Percentiles rank a stretch among this genome's conserved stretches.
Evolutionary conservation across 30 jellyfish, hydroid and myxozoan genomes (phyloP).

Genomic region (Aurelia sp.): DNA sequence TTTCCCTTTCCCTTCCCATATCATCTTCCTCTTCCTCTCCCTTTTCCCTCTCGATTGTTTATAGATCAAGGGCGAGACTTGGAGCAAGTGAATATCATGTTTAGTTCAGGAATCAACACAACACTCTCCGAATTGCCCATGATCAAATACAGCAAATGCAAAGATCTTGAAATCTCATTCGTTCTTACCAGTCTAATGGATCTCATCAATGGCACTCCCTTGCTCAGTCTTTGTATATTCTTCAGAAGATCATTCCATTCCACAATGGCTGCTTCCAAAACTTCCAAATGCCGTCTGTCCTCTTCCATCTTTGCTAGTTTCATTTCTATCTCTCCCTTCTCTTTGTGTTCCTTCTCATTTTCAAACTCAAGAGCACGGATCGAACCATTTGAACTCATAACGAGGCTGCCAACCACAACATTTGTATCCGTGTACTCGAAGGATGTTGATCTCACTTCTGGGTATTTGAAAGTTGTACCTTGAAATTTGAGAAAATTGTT

Average conservation of each 20-base stretch:
- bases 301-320: constrained; percentile 39
- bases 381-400: constrained; percentile 32
- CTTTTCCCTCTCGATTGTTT: too few relatives aligned
- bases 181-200: constrained; percentile 52
- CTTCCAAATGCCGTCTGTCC: constrained; percentile 53
- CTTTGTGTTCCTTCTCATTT: constrained; percentile 25
- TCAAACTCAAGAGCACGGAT: constrained; percentile 48
- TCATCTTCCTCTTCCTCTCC: too few relatives aligned
- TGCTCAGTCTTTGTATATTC: constrained; percentile 57
- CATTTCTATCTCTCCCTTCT: constrained; percentile 19
- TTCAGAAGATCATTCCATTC: constrained; percentile 45
- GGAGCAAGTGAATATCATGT: too few relatives aligned
- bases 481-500: too few relatives aligned
- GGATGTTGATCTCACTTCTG: constrained; percentile 25
- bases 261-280: constrained; percentile 33
- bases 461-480: constrained; percentile 49
- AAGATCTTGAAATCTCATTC: too few relatives aligned
- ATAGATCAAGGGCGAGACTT: too few relatives aligned
- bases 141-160: too few relatives aligned
- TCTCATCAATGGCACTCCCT: constrained; percentile 68
- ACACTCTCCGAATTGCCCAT: too few relatives aligned
- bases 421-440: constrained; percentile 24
- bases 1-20: too few relatives aligned
- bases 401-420: constrained; percentile 35
- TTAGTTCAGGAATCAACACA: too few relatives aligned